Conservation (phyloP, 2,888 invertebrate genomes). For the Lasius fuliginosus region DNA sequence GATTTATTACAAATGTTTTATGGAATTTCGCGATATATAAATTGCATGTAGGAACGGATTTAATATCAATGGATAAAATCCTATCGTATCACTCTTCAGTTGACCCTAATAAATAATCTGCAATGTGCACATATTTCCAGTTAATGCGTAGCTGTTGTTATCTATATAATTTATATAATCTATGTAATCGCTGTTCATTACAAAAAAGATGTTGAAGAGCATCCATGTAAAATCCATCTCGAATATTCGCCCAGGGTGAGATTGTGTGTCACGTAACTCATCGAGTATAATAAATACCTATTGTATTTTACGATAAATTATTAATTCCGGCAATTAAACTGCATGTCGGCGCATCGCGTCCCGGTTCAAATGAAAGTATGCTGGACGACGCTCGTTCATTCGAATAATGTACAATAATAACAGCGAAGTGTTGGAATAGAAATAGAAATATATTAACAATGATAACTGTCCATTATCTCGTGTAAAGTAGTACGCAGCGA, state of each 20-base stretch:
- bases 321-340: constrained; percentile 69
- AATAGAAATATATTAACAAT: constrained; percentile 64
- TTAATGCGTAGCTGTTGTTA: constrained; percentile 36
- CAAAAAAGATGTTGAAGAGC: constrained; percentile 36
- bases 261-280: constrained; percentile 56
- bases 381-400: constrained; percentile 59
- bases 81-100: neutral
- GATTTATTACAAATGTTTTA: neutral
- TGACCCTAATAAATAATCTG: constrained; percentile 29
- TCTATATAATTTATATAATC: constrained; percentile 25
- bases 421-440: constrained; percentile 53
- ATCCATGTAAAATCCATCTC: constrained; percentile 16
- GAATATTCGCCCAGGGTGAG: neutral
- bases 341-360: constrained; percentile 15
- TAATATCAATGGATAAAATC: neutral
- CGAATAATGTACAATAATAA: constrained; percentile 55
- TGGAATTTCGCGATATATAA: constrained; percentile 5
- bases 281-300: constrained; percentile 41
- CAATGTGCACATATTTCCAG: constrained; percentile 10
- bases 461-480: constrained; percentile 70
- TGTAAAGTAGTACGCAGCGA: constrained; percentile 61
- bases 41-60: neutral
- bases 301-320: constrained; percentile 64
- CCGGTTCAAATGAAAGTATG: constrained; percentile 63
- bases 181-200: constrained; percentile 1